Evolutionary conservation across 2,797 vertebrate species (phyloP), one percentile per base, ranked within the genome.

Genomic region (Acanthurus leucopareius): DNA sequence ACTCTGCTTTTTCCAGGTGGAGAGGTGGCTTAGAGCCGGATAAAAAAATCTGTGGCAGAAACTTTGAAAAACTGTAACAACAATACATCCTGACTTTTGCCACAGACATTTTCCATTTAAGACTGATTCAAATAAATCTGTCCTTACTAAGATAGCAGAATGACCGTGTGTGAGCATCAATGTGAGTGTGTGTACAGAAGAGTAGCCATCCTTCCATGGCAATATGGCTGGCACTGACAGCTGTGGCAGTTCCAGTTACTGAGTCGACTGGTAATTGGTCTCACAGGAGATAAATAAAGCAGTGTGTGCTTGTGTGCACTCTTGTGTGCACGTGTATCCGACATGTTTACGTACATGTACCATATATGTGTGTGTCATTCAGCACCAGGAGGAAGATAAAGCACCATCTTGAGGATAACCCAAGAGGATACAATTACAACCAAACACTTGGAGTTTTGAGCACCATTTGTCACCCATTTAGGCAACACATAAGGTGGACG

Each of bases 181-280:
- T 48, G 47, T 49, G 17, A 20, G 49, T 52, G 44, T 53, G 57
- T 54, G 59, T 66, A 13, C 57, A 49, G 65, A 13, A 32, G 44
- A 51, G 67, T 32, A 75, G 68, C 80, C 58, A 78, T 82, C 79
- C 86, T 88, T 89, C 77, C 62, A 68, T 87, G 69, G 79, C 73
- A 71, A 59, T 69, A 62, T 77, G 76, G 86, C 86, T 75, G 75
- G 60, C 65, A 68, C 78, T 75, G 86, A 89, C 92, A 92, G 91
- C 91, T 93, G 90, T 84, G 78, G 81, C 67, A 88, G 92, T 91
- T 92, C 87, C 90, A 89, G 76, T 90, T 88, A 88, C 84, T 90
- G 89, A 93, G 87, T 85, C 67, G 80, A 81, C 83, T 85, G 57
- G 79, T 89, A 85, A 85, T 86, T 88, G 80, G 90, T 91, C 89